Percentiles rank a stretch among this genome's conserved stretches.
phyloP scores from a whole-genome alignment of 2,888 invertebrate genomes.

The Eurytoma californica region DNA sequence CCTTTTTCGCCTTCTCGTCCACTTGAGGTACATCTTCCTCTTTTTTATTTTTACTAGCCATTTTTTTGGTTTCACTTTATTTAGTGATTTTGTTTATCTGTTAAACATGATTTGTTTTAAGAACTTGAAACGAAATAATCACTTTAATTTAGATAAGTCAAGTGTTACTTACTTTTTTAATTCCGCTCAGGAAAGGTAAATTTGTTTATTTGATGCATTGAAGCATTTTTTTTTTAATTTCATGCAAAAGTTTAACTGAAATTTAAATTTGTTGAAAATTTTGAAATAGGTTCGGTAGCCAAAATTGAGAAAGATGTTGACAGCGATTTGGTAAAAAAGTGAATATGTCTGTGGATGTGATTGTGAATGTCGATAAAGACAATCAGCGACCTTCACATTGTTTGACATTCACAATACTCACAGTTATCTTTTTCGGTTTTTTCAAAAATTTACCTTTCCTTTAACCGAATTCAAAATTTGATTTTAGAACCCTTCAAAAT shows the following conservation, averaged over 20 bases:
- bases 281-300: constrained; percentile 3
- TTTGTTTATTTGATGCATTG: too few species aligned
- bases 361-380: background rate
- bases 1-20: background rate
- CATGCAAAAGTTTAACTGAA: background rate
- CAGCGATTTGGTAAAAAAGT: background rate
- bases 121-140: too few species aligned
- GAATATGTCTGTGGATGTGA: background rate
- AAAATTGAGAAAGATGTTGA: constrained; percentile 11
- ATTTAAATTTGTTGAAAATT: constrained; percentile 25
- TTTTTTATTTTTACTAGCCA: background rate
- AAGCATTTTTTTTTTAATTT: background rate
- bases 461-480: too few species aligned
- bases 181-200: background rate
- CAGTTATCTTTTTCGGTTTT: background rate
- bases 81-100: background rate
- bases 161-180: background rate
- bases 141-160: background rate
- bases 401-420: background rate
- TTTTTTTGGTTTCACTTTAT: too few species aligned
- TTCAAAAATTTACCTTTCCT: too few species aligned
- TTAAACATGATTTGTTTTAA: background rate
- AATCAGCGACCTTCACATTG: constrained; percentile 19
- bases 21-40: background rate
- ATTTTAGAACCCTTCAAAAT: background rate